phyloP scores from a whole-genome alignment of 1,140 invertebrate species.

The Elymnias hypermnestra region DNA sequence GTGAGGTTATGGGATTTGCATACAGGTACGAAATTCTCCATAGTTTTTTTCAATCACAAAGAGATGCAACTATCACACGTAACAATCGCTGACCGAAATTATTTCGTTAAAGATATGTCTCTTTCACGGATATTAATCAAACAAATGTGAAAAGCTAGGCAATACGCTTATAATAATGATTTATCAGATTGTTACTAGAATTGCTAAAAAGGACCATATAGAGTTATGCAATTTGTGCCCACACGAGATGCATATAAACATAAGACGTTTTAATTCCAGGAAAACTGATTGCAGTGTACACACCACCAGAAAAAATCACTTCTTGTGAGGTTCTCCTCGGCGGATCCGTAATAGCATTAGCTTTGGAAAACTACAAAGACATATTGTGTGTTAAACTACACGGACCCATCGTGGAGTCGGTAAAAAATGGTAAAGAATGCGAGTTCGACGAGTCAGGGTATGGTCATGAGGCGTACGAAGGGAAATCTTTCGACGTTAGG shows the following conservation, averaged over 20 bases:
- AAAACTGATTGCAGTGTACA: conserved; percentile 86
- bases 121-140: too few species aligned
- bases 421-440: conserved; percentile 41
- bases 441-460: conserved; percentile 62
- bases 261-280: conserved; percentile 76
- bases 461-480: conserved; percentile 68
- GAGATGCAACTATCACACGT: too few species aligned
- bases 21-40: conserved; percentile 75
- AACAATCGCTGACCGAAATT: neutral
- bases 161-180: too few species aligned
- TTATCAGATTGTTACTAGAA: too few species aligned
- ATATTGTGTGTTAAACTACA: conserved; percentile 80
- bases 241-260: too few species aligned
- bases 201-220: too few species aligned
- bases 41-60: neutral
- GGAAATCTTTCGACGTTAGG: conserved; percentile 72
- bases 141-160: too few species aligned
- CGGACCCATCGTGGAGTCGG: conserved; percentile 64
- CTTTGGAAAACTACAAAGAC: conserved; percentile 77
- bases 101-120: neutral
- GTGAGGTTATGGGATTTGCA: conserved; percentile 87
- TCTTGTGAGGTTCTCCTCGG: conserved; percentile 85
- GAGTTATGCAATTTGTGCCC: too few species aligned
- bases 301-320: conserved; percentile 83
- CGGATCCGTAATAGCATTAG: conserved; percentile 84